Percentiles rank a stretch among this genome's conserved stretches.
phyloP scores from a whole-genome alignment of 1,140 invertebrate species.

The Brachionus angularis region DNA sequence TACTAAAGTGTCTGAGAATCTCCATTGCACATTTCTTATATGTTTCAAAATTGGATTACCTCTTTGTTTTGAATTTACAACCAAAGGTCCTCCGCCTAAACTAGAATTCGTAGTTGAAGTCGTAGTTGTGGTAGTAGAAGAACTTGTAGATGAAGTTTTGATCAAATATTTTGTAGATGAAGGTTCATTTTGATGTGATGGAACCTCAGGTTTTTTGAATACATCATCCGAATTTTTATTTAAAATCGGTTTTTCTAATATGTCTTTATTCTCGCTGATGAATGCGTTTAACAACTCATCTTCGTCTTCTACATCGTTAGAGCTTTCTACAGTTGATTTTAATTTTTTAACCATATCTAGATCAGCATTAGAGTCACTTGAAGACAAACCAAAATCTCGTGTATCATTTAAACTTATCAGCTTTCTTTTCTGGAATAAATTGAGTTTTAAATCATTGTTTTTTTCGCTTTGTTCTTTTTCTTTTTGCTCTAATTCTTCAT shows the following conservation, averaged over 20 bases:
- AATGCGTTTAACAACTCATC: slow-evolving; percentile 29
- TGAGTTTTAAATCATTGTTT: background rate
- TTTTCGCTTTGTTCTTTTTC: slow-evolving; percentile 36
- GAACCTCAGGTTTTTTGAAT: slow-evolving; percentile 35
- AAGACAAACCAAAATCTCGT: background rate
- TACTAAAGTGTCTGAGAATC: slow-evolving; percentile 24
- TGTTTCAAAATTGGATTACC: slow-evolving; percentile 43
- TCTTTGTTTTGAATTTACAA: slow-evolving; percentile 29
- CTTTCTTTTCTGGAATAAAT: slow-evolving; percentile 25
- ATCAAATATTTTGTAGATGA: too few relatives aligned
- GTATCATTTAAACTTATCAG: slow-evolving; percentile 28
- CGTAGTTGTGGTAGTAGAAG: background rate
- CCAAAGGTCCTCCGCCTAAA: slow-evolving; percentile 16
- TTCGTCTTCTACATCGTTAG: slow-evolving; percentile 10
- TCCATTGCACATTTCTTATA: slow-evolving; percentile 37
- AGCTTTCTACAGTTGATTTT: background rate
- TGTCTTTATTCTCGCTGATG: slow-evolving; percentile 30
- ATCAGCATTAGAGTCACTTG: background rate
- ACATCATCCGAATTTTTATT: slow-evolving; percentile 15
- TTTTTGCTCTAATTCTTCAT: slow-evolving; percentile 36
- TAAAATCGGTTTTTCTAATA: slow-evolving; percentile 19
- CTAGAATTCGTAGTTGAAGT: background rate
- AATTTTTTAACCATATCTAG: background rate
- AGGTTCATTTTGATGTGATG: background rate
- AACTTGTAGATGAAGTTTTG: background rate